Percentiles rank a stretch among this genome's conserved stretches.
These are phyloP conservation scores for Drosophila lowei DNA, from an alignment of 1,140 invertebrate genomes.

Conservation along the genomic window DNA sequence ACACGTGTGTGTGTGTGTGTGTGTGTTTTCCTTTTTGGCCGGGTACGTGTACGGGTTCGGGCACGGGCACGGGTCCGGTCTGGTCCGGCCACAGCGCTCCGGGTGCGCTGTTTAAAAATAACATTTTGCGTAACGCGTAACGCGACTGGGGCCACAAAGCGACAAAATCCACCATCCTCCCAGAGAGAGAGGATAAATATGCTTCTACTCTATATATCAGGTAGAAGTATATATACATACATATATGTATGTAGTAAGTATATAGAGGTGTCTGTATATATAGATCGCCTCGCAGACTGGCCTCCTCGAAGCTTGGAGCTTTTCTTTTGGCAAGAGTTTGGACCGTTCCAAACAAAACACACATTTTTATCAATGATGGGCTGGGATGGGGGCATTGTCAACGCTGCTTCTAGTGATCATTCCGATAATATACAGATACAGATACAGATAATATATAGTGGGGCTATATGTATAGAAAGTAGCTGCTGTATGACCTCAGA, in stretches of 20 bases:
- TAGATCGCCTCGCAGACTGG: slow-evolving; percentile 55
- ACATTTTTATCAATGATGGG: slow-evolving; percentile 62
- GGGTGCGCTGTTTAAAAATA: slow-evolving; percentile 77
- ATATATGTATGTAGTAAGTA: slow-evolving; percentile 6
- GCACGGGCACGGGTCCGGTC: slow-evolving; percentile 34
- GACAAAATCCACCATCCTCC: slow-evolving; percentile 34
- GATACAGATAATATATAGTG: slow-evolving; percentile 5
- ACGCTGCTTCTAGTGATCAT: slow-evolving; percentile 6
- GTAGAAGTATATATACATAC: slow-evolving; percentile 21
- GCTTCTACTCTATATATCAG: slow-evolving; percentile 34
- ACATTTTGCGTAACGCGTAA: slow-evolving; percentile 76
- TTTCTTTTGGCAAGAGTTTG: slow-evolving; percentile 17
- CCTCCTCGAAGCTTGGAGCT: slow-evolving; percentile 63
- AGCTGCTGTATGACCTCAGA: slow-evolving; percentile 66
- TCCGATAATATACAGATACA: no score
- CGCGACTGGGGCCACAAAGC: slow-evolving; percentile 32
- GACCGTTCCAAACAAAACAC: slow-evolving; percentile 51
- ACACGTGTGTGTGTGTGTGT: slow-evolving; percentile 21
- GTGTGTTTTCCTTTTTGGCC: slow-evolving; percentile 8
- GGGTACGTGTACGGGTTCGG: slow-evolving; percentile 32
- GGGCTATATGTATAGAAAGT: slow-evolving; percentile 22
- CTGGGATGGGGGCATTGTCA: slow-evolving; percentile 29
- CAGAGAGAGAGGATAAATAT: not conserved
- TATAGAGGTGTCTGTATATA: slow-evolving; percentile 28
- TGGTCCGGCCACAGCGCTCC: slow-evolving; percentile 59